phyloP scores from a whole-genome alignment of 2,888 invertebrate species.

The Synanthedon myopaeformis region DNA sequence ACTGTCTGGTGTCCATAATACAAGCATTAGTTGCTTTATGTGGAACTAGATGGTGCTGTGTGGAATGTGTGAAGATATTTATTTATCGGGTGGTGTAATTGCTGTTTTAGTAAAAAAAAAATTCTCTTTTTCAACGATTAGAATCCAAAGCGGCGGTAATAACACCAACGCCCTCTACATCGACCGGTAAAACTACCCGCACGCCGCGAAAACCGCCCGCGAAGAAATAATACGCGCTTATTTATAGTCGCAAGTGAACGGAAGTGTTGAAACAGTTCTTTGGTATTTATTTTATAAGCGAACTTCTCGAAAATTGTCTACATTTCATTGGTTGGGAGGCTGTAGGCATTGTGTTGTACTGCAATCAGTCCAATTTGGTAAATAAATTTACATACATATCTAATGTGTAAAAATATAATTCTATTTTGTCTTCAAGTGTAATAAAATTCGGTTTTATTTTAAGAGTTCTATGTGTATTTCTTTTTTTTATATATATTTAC shows the following conservation, averaged over 20 bases:
- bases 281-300: constrained; percentile 9
- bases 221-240: constrained; percentile 45
- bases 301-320: neutral
- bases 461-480: too few relatives aligned
- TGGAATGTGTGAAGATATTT: neutral
- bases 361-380: too few relatives aligned
- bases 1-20: too few relatives aligned
- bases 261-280: constrained; percentile 7
- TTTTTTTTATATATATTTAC: too few relatives aligned
- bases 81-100: too few relatives aligned
- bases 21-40: too few relatives aligned
- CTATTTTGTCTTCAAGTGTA: too few relatives aligned
- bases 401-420: too few relatives aligned
- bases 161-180: constrained; percentile 55
- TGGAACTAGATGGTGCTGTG: too few relatives aligned
- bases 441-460: too few relatives aligned
- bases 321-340: neutral
- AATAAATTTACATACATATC: too few relatives aligned
- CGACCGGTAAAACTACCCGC: constrained; percentile 58
- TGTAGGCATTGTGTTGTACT: neutral
- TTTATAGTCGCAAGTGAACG: constrained; percentile 6
- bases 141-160: constrained; percentile 46
- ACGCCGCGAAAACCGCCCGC: constrained; percentile 57
- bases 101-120: too few relatives aligned
- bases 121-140: constrained; percentile 8